A percentile compares a stretch with the other conserved stretches of the same genome.
These are phyloP conservation scores for Enteromius unitaeniatus DNA, from an alignment of 2,797 vertebrate species.

Conservation along the genomic window DNA sequence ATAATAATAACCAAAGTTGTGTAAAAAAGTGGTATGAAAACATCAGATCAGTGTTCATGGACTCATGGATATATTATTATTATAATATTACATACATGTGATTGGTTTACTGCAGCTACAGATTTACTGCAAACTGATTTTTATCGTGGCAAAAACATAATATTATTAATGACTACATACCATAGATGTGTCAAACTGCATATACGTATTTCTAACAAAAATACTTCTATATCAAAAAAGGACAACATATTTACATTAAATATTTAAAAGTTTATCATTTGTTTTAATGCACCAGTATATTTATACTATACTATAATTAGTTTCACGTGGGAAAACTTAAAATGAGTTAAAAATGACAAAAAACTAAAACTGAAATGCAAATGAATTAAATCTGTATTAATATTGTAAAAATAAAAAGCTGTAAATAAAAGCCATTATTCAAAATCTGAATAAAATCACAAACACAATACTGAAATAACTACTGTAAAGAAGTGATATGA, in stretches of 20 bases:
- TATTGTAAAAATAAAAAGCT: background rate
- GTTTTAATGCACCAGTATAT: background rate
- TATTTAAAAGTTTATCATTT: background rate
- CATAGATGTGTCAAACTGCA: background rate
- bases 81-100: background rate
- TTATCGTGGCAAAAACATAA: background rate
- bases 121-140: background rate
- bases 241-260: background rate
- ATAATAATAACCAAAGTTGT: background rate
- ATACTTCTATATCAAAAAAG: background rate
- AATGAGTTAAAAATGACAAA: no score
- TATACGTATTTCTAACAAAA: background rate
- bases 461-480: background rate
- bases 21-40: background rate
- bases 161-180: background rate
- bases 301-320: no score
- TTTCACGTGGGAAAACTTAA: background rate
- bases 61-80: background rate
- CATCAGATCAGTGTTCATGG: background rate
- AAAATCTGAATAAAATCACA: background rate
- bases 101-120: background rate
- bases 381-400: background rate
- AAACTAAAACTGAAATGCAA: background rate
- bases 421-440: background rate
- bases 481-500: background rate